These are phyloP conservation scores for Enhydra lutris DNA, from an alignment of 2,113 vertebrate genomes.

Conservation along the genomic window DNA sequence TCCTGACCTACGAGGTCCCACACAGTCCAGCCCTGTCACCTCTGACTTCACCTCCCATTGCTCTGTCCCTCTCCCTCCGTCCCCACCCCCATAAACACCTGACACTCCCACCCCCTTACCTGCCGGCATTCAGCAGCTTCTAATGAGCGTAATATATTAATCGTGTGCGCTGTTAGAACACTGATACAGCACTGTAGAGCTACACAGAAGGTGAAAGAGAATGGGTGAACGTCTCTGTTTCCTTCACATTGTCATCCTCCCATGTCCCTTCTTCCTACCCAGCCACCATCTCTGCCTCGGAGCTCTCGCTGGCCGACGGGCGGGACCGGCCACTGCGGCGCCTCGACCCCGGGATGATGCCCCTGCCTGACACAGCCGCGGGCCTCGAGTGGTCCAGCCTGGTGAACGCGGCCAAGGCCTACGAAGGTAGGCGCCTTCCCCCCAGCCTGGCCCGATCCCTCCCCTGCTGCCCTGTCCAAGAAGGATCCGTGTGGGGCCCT, in stretches of 20 bases:
- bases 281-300: constrained; percentile 89
- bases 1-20: not conserved
- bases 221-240: not conserved
- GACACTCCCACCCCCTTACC: no score
- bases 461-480: not conserved
- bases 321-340: constrained; percentile 87
- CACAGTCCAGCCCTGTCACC: accelerated
- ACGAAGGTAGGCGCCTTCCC: constrained; percentile 84
- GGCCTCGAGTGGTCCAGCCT: constrained; percentile 95
- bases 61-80: not conserved
- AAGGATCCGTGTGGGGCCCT: not conserved
- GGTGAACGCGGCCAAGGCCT: constrained; percentile 92
- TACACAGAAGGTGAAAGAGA: not conserved
- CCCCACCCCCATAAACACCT: not conserved
- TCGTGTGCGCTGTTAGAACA: not conserved
- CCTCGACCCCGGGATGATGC: constrained; percentile 91
- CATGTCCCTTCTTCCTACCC: not conserved
- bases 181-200: not conserved
- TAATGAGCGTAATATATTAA: not conserved
- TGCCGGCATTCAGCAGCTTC: not conserved
- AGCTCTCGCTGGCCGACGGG: constrained; percentile 88
- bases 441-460: accelerated
- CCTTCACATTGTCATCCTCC: accelerated
- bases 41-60: not conserved
- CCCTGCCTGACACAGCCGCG: constrained; percentile 90